These are phyloP conservation scores for Drosophila prostipennis DNA, from an alignment of 2,888 invertebrate species.

Conservation along the genomic window DNA sequence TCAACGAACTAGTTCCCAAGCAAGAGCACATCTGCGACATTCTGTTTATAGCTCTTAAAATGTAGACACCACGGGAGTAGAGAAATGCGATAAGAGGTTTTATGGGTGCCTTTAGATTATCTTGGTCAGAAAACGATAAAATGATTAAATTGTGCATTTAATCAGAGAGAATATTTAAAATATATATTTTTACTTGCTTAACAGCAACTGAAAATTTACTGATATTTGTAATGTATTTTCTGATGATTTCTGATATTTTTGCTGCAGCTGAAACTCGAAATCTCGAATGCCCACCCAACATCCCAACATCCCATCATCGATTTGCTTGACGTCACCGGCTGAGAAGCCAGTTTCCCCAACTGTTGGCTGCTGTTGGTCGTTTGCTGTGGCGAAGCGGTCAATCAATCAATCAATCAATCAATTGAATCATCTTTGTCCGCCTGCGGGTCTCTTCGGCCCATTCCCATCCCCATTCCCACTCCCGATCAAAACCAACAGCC, in stretches of 20 bases:
- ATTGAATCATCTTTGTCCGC: slow-evolving; percentile 67
- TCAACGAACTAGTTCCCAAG: slow-evolving; percentile 5
- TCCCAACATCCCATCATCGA: slow-evolving; percentile 18
- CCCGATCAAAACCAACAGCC: slow-evolving; percentile 22
- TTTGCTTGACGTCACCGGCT: slow-evolving; percentile 37
- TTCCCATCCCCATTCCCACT: neutral
- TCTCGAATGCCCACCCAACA: slow-evolving; percentile 20
- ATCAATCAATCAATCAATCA: slow-evolving; percentile 71
- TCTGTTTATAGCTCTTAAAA: neutral
- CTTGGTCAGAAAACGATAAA: neutral
- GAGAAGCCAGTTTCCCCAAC: slow-evolving; percentile 6
- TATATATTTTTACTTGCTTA: too few relatives aligned
- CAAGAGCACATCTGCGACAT: slow-evolving; percentile 5
- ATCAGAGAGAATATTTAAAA: too few relatives aligned
- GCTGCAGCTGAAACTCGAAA: neutral
- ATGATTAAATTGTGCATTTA: neutral
- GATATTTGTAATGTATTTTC: too few relatives aligned
- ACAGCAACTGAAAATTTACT: too few relatives aligned
- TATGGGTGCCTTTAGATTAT: neutral
- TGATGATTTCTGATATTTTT: neutral
- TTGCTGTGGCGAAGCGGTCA: slow-evolving; percentile 10
- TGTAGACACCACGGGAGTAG: neutral
- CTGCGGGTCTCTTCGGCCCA: neutral
- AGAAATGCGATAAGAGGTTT: neutral
- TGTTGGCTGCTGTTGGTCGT: neutral